Percentiles rank a stretch among this genome's conserved stretches.
phyloP scores from a whole-genome alignment of 2,113 vertebrate genomes.

The Polypterus bichir region DNA sequence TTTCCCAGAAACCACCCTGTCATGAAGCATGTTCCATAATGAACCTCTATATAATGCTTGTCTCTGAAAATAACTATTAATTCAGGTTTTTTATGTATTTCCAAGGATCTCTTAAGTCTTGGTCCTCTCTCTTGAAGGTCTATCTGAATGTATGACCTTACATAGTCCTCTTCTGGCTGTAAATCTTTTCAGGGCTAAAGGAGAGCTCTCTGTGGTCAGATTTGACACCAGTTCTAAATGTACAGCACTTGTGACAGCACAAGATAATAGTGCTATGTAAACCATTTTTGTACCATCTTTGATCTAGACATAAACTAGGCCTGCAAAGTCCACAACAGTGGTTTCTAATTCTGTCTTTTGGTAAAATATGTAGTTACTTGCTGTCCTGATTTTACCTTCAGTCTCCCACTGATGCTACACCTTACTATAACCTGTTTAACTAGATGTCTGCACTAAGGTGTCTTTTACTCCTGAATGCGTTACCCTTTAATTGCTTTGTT shows the following conservation, averaged over 20 bases:
- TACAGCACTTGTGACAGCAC: constrained; percentile 11
- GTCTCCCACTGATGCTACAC: constrained; percentile 9
- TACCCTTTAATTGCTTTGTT: constrained; percentile 10
- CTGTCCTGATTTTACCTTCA: constrained; percentile 12
- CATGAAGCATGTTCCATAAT: constrained; percentile 8
- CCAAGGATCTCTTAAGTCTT: constrained; percentile 4
- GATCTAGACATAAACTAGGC: constrained; percentile 10
- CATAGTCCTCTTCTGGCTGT: background rate
- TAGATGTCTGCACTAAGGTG: constrained; percentile 13
- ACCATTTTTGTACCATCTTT: background rate
- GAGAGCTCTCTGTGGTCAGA: constrained; percentile 4
- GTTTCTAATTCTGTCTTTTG: constrained; percentile 15
- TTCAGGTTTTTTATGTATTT: constrained; percentile 4
- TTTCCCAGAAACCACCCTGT: constrained; percentile 4
- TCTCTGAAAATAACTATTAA: constrained; percentile 10
- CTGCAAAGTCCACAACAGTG: constrained; percentile 14
- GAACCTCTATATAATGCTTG: constrained; percentile 12
- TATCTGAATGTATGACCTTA: background rate
- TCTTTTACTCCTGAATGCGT: constrained; percentile 18
- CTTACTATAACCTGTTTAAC: constrained; percentile 7
- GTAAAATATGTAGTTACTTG: constrained; percentile 9
- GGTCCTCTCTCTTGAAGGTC: background rate
- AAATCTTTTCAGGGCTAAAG: background rate
- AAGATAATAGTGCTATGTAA: constrained; percentile 15
- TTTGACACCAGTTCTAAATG: constrained; percentile 15